phyloP scores from a whole-genome alignment of 1,140 invertebrate genomes.

The Ceratina japonica region DNA sequence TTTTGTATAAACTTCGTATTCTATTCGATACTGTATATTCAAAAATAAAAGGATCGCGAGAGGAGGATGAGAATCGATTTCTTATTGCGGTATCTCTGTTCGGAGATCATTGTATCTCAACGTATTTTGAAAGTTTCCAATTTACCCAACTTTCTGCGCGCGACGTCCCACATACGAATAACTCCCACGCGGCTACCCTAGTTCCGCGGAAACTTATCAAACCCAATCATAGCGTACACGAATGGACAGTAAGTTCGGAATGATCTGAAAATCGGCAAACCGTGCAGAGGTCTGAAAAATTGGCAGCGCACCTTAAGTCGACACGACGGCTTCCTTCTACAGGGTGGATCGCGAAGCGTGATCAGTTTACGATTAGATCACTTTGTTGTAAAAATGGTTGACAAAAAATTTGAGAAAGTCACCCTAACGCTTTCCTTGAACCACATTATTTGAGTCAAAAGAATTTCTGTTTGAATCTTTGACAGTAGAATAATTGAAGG shows the following conservation, averaged over 20 bases:
- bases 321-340: too few species aligned
- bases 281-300: constrained; percentile 34
- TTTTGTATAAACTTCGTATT: too few species aligned
- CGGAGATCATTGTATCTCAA: background rate
- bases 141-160: background rate
- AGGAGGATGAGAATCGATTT: background rate
- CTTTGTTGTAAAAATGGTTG: too few species aligned
- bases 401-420: too few species aligned
- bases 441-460: too few species aligned
- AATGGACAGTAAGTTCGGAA: constrained; percentile 5
- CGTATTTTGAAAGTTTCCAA: constrained; percentile 19
- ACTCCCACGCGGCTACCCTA: background rate
- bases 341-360: too few species aligned
- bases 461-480: too few species aligned
- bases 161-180: background rate
- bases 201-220: constrained; percentile 11
- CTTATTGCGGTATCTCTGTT: background rate
- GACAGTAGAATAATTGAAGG: too few species aligned
- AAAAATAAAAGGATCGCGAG: too few species aligned
- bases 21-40: too few species aligned
- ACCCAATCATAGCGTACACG: constrained; percentile 23
- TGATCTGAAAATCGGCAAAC: background rate
- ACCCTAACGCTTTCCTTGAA: too few species aligned
- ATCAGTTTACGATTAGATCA: too few species aligned
- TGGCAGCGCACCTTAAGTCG: background rate